Percentiles rank a stretch among this genome's conserved stretches.
These are phyloP conservation scores for Spialia ferax DNA, from an alignment of 2,888 invertebrate species.

Conservation along the genomic window DNA sequence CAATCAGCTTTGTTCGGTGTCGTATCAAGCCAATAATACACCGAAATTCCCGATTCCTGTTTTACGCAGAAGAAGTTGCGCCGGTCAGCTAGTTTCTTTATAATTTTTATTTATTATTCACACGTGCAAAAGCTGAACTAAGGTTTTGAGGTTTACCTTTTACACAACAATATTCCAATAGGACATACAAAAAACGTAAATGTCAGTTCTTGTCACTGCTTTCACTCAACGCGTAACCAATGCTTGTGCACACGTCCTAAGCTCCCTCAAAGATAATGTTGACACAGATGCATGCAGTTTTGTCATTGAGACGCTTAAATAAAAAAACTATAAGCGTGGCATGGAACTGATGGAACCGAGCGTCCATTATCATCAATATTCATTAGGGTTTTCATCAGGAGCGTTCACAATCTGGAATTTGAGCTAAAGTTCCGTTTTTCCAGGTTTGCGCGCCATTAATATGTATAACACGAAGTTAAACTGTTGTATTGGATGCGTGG, in stretches of 20 bases:
- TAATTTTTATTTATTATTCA: too few species aligned
- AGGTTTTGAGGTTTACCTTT: too few species aligned
- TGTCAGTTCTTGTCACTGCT: too few species aligned
- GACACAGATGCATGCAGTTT: conserved; percentile 66
- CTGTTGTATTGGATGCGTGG: conserved; percentile 13
- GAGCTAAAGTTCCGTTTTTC: conserved; percentile 24
- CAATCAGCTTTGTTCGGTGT: too few species aligned
- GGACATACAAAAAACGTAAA: too few species aligned
- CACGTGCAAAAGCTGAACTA: too few species aligned
- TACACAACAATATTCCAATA: too few species aligned
- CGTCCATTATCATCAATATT: conserved; percentile 69
- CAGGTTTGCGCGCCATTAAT: conserved; percentile 19
- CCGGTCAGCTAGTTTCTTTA: too few species aligned
- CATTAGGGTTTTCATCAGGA: conserved; percentile 53
- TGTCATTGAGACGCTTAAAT: conserved; percentile 58
- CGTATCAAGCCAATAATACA: too few species aligned
- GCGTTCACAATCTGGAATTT: conserved; percentile 66
- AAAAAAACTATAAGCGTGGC: conserved; percentile 63
- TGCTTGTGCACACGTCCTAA: conserved; percentile 22
- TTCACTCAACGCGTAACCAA: neutral
- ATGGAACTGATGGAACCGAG: conserved; percentile 50
- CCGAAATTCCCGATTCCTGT: too few species aligned
- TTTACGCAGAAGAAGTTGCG: too few species aligned
- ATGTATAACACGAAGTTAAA: conserved; percentile 7
- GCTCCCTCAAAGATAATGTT: conserved; percentile 52